These are phyloP conservation scores for Drosophila seguyi DNA, from an alignment of 1,140 invertebrate genomes.

Conservation along the genomic window DNA sequence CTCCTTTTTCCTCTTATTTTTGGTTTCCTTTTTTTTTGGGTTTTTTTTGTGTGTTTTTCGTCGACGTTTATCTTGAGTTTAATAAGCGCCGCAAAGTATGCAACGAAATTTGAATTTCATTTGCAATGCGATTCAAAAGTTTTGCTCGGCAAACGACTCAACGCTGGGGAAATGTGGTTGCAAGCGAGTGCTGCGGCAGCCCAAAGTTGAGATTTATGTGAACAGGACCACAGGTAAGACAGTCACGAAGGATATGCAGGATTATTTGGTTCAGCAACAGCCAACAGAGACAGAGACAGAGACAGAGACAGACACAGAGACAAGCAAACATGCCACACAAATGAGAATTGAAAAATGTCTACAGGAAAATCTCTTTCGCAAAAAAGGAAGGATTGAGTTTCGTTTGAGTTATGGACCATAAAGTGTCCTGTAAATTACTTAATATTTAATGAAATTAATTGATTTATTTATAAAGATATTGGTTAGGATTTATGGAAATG, in stretches of 20 bases:
- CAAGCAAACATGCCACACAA: conserved; percentile 22
- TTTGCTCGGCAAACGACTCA: neutral
- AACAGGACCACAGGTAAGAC: conserved; percentile 22
- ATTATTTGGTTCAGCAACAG: conserved; percentile 7
- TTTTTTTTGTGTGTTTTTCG: neutral
- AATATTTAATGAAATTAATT: neutral
- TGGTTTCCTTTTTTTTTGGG: neutral
- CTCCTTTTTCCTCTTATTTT: neutral
- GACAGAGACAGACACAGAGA: neutral
- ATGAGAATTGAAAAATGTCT: conserved; percentile 26
- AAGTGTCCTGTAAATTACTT: neutral
- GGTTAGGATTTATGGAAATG: neutral
- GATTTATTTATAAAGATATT: neutral
- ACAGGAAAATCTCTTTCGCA: neutral
- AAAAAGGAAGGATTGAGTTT: neutral
- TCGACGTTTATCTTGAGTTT: conserved; percentile 33
- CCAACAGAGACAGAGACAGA: neutral
- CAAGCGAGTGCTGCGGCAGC: neutral
- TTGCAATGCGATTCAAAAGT: conserved; percentile 30
- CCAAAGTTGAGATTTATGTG: conserved; percentile 35
- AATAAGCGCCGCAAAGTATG: conserved; percentile 46
- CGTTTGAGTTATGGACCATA: neutral
- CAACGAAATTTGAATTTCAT: conserved; percentile 46
- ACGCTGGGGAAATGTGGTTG: conserved; percentile 16
- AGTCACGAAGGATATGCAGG: conserved; percentile 25